phyloP scores from a whole-genome alignment of 2,888 invertebrate genomes.

The Eilema sororculum region DNA sequence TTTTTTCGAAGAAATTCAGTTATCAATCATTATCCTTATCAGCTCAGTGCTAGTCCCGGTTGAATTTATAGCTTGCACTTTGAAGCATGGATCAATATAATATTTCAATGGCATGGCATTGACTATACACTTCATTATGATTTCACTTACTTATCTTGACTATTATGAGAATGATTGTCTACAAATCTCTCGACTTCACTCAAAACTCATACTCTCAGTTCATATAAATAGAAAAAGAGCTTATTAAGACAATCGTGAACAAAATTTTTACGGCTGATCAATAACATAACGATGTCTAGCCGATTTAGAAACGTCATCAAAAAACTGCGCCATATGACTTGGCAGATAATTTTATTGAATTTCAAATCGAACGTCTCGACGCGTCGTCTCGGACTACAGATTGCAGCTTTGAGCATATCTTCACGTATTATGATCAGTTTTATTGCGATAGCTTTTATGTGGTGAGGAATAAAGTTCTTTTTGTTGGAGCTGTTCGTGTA shows the following conservation, averaged over 20 bases:
- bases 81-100: too few species aligned
- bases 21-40: too few species aligned
- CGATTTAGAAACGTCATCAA: conserved; percentile 34
- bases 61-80: too few species aligned
- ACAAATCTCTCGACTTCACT: not conserved
- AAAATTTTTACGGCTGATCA: conserved; percentile 22
- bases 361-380: conserved; percentile 42
- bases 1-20: too few species aligned
- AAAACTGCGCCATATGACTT: conserved; percentile 50
- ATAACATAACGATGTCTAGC: conserved; percentile 31
- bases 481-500: conserved; percentile 47
- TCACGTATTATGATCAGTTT: conserved; percentile 46
- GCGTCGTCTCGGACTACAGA: conserved; percentile 28
- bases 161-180: not conserved
- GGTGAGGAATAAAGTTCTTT: conserved; percentile 37
- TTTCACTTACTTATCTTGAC: too few species aligned
- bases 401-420: conserved; percentile 53
- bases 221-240: not conserved
- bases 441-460: conserved; percentile 29
- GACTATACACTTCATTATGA: too few species aligned
- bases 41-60: too few species aligned
- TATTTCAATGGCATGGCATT: too few species aligned
- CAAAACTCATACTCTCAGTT: not conserved
- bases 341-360: conserved; percentile 55
- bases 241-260: conserved; percentile 1